Base-by-base conservation (phyloP, 2,797 vertebrate genomes). In the Gymnothorax javanicus region DNA sequence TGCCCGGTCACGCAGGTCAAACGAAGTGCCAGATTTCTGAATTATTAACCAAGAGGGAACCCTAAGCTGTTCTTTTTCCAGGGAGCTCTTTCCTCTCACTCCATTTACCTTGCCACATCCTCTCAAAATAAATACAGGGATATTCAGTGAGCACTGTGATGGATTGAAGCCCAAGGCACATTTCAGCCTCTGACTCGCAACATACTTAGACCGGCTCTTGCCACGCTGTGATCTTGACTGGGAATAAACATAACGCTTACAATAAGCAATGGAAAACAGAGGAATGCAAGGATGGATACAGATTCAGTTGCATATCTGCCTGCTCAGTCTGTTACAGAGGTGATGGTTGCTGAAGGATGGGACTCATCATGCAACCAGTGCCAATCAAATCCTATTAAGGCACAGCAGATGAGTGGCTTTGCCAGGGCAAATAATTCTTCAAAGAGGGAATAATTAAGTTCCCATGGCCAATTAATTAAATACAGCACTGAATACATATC, bases 281-380 rank as follows among this genome's bases (percentile, higher is more conserved):
- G 33, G 1, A 64, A 64, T 64, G 20, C 13, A 64, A 20, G 60
- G 60, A 64, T 64, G 60, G 60, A 64, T 60, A 86, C 87, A 89
- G 90, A 92, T 95, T 94, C 88, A 89, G 83, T 93, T 93, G 90
- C 91, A 91, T 86, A 82, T 91, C 91, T 86, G 88, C 89, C 90
- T 87, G 90, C 90, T 89, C 87, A 84, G 90, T 88, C 89, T 88
- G 89, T 64, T 57, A 86, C 57, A 67, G 7, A 71, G 87, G 59
- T 25, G n/a, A 17, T 84, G 57, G 12, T 82, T 87, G 83, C 86
- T 11, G 73, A 75, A 23, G 2, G 71, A 75, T 69, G 67, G n/a
- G 67, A 57, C 64, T 58, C n/a, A 83, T 12, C 17, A 20, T 17
- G 56, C 12, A 7, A 59, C 71, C 62, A 81, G 17, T 83, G 85